These are phyloP conservation scores for Dascyllus trimaculatus DNA, from an alignment of 2,113 vertebrate genomes.

Conservation along the genomic window DNA sequence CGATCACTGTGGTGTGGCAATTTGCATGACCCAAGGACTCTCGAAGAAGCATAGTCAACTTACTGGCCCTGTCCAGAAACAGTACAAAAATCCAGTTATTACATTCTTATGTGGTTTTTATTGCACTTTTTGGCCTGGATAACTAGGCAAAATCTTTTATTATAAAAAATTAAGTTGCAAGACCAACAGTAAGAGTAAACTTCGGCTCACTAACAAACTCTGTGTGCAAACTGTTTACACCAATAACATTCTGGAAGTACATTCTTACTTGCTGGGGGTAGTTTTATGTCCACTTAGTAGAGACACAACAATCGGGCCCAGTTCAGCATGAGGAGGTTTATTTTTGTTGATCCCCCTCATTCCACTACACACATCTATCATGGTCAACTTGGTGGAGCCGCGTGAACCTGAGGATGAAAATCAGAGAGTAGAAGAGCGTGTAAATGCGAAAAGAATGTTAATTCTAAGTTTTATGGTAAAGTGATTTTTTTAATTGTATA, in stretches of 20 bases:
- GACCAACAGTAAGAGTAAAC: too few relatives aligned
- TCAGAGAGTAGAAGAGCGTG: neutral
- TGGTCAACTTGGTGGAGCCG: slow-evolving; percentile 92
- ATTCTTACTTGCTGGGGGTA: slow-evolving; percentile 92
- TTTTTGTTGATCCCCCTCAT: slow-evolving; percentile 88
- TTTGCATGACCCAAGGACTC: slow-evolving; percentile 94
- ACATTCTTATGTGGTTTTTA: too few relatives aligned
- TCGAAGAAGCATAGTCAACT: slow-evolving; percentile 94
- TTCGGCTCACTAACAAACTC: too few relatives aligned
- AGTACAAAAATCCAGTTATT: neutral
- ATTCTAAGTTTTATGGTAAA: neutral
- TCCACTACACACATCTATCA: slow-evolving; percentile 97
- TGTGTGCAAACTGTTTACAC: too few relatives aligned
- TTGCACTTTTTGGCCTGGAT: neutral
- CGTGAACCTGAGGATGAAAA: slow-evolving; percentile 87
- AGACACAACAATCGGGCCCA: slow-evolving; percentile 93
- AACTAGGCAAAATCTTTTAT: too few relatives aligned
- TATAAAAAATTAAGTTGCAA: neutral
- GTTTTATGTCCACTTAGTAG: slow-evolving; percentile 95
- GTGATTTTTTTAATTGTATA: neutral
- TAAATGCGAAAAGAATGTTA: neutral
- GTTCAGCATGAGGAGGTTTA: slow-evolving; percentile 90
- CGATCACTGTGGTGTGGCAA: slow-evolving; percentile 94
- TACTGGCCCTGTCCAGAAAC: slow-evolving; percentile 89
- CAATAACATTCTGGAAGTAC: neutral